A percentile compares a stretch with the other conserved stretches of the same genome.
Conservation (phyloP, 2,797 vertebrate species). For the Protonibea diacanthus region DNA sequence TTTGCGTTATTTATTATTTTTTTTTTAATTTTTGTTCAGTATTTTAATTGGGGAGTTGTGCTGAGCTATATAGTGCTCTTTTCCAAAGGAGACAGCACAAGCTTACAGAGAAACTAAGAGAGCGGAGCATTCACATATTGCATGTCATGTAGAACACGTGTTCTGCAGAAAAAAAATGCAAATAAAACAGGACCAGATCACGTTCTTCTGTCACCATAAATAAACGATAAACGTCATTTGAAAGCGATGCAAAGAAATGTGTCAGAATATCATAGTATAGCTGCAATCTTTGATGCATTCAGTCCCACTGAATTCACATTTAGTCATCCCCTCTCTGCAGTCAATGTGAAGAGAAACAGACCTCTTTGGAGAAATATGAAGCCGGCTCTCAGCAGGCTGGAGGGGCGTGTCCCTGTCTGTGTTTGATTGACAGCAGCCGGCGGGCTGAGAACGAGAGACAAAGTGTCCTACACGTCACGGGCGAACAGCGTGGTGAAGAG, state of each 20-base stretch:
- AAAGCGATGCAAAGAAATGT: slow-evolving; percentile 35
- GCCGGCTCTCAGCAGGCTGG: neutral
- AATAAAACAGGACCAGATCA: slow-evolving; percentile 3
- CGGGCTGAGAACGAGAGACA: neutral
- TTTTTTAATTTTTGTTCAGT: slow-evolving; percentile 5
- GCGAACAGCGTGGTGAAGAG: neutral
- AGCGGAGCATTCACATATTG: neutral
- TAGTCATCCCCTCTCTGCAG: neutral
- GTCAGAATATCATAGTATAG: slow-evolving; percentile 21
- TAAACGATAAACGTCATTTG: slow-evolving; percentile 26
- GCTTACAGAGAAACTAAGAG: neutral
- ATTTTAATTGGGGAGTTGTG: neutral
- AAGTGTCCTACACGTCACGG: neutral
- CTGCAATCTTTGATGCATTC: slow-evolving; percentile 31
- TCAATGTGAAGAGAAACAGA: neutral
- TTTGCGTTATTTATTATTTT: neutral
- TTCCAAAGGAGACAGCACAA: neutral
- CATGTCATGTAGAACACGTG: neutral
- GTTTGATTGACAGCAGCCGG: slow-evolving; percentile 25
- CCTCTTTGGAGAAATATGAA: neutral
- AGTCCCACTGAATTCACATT: neutral
- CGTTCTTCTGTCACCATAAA: slow-evolving; percentile 3
- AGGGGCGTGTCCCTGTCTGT: neutral
- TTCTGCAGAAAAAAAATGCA: slow-evolving; percentile 16
- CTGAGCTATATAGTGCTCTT: neutral